Conservation (phyloP, 2,113 vertebrate genomes). For the Catharus fuscescens region DNA sequence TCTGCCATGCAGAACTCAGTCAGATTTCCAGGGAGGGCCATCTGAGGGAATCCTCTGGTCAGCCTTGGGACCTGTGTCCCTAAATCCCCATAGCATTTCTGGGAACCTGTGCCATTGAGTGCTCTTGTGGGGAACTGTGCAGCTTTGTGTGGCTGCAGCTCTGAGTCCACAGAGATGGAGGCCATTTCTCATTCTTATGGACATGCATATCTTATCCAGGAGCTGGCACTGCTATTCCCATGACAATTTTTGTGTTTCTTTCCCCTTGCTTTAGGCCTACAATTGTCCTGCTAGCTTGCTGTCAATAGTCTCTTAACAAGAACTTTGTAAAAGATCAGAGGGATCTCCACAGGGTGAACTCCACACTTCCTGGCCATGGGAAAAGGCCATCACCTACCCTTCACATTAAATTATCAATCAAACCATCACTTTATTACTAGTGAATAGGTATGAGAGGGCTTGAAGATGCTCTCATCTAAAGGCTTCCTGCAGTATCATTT, state of each 20-base stretch:
- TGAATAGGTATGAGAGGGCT: not conserved
- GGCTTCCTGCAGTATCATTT: not conserved
- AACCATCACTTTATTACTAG: not conserved
- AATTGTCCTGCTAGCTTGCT: not conserved
- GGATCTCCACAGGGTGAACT: not conserved
- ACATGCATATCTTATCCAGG: not conserved
- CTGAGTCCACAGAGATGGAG: not conserved
- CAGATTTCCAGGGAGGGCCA: not conserved
- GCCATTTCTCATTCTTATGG: not conserved
- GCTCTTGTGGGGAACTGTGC: rapidly evolving
- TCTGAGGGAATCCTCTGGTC: not conserved
- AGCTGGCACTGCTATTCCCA: not conserved
- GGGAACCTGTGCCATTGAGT: not conserved
- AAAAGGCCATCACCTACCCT: not conserved
- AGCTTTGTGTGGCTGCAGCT: not conserved
- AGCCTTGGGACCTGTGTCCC: not conserved
- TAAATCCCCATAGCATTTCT: not conserved
- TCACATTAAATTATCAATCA: not conserved
- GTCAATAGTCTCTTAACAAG: not conserved
- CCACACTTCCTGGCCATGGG: not conserved
- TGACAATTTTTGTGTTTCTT: not conserved
- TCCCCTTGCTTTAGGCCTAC: not conserved
- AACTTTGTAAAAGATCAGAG: not conserved
- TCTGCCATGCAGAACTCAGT: not conserved
- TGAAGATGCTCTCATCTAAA: not conserved